A percentile compares a stretch with the other conserved stretches of the same genome.
Conservation (phyloP, 2,888 invertebrate genomes). For the Carterocephalus palaemon region DNA sequence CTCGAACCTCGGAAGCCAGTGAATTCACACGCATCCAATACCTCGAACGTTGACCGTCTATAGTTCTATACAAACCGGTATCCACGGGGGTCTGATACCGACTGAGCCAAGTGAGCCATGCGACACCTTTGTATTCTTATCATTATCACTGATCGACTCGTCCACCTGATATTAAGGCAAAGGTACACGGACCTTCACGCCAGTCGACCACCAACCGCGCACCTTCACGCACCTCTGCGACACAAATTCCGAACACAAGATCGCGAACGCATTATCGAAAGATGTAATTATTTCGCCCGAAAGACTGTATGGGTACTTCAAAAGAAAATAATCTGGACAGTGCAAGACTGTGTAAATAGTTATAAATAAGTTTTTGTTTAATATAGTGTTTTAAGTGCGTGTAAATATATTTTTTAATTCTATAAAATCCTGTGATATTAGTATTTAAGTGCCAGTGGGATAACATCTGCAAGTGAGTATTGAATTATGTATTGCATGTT, state of each 20-base stretch:
- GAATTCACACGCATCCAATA: constrained; percentile 31
- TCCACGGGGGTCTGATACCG: constrained; percentile 28
- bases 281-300: constrained; percentile 37
- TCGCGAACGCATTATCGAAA: constrained; percentile 30
- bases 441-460: constrained; percentile 52
- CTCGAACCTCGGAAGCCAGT: constrained; percentile 1
- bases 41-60: constrained; percentile 44
- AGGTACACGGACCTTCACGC: constrained; percentile 42
- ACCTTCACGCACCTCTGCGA: constrained; percentile 42
- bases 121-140: constrained; percentile 43
- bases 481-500: constrained; percentile 30
- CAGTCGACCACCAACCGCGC: constrained; percentile 50
- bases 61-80: constrained; percentile 45
- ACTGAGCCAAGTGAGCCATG: constrained; percentile 28
- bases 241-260: constrained; percentile 34
- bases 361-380: constrained; percentile 34
- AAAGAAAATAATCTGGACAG: constrained; percentile 39
- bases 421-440: constrained; percentile 76
- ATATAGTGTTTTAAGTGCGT: constrained; percentile 45
- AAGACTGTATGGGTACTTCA: constrained; percentile 42
- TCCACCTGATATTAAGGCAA: constrained; percentile 62
- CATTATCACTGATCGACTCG: constrained; percentile 62
- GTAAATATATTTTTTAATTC: constrained; percentile 40
- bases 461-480: constrained; percentile 60
- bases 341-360: constrained; percentile 52